Percentiles rank a stretch among this genome's conserved stretches.
These are phyloP conservation scores for Pyxicephalus adspersus DNA, from an alignment of 2,113 vertebrate species.

Conservation along the genomic window DNA sequence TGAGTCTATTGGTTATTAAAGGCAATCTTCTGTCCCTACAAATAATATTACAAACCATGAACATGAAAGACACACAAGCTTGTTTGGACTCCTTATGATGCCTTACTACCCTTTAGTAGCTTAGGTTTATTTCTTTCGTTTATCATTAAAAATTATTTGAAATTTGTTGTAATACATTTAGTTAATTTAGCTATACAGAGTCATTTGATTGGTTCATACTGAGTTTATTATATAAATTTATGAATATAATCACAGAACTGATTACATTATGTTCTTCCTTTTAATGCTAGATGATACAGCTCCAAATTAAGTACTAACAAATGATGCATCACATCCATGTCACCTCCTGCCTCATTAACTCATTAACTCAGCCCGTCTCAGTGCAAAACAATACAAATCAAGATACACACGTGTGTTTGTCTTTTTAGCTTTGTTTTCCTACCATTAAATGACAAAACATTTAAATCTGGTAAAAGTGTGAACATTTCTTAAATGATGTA, in stretches of 20 bases:
- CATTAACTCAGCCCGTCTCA: background rate
- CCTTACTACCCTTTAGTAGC: background rate
- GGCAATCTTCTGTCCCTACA: no score
- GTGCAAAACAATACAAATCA: background rate
- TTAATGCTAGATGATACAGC: slow-evolving; percentile 5
- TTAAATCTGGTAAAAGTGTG: no score
- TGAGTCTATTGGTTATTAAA: no score
- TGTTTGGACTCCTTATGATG: no score
- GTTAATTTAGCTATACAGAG: no score
- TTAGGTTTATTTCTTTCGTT: background rate
- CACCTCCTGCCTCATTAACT: slow-evolving; percentile 23
- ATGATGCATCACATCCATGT: background rate
- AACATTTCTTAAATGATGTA: no score
- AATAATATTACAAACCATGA: no score
- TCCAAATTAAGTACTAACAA: background rate
- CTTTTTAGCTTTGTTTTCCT: no score
- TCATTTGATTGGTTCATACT: background rate
- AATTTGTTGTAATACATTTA: background rate
- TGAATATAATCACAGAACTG: background rate
- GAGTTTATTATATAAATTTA: background rate
- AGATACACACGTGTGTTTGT: no score
- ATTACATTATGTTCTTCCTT: background rate
- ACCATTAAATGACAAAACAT: no score
- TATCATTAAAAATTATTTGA: no score
- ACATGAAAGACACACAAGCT: no score